Base-by-base conservation (phyloP, 2,113 vertebrate genomes). In the Labeo catla region DNA sequence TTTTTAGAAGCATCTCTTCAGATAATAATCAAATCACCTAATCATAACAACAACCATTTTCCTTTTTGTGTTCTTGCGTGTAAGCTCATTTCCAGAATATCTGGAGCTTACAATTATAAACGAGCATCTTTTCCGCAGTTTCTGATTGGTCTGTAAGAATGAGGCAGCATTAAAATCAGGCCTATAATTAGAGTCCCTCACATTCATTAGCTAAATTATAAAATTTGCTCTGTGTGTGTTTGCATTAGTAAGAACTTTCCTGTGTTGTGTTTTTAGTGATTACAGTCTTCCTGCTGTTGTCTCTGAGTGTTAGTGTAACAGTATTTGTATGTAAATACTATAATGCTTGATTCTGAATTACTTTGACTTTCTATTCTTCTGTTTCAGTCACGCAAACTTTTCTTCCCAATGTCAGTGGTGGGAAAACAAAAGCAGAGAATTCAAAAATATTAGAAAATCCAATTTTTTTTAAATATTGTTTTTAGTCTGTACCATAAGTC, bases 21-120 rank as follows among this genome's bases (percentile, higher is more conserved):
- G 2, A 39, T n/a, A 65, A 28, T 65, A 72, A 21, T 36, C 3
- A 36, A 43, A 21, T 16, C 15, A 72, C 68, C 10, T 72, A 43
- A 72, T 72, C 68, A 72, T 43, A 59, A 59, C 50, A 57, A 10
- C 54, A 59, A 13, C 2, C 76, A 10, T 23, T 15, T 77, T 61
- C 19, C 43, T 86, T 34, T 43, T 91, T 87, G 90, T 89, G 86
- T 87, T 92, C 85, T 94, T 34, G 93, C 92, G 91, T 93, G 92
- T 92, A 87, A 91, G 86, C 86, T 76, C 79, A 86, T 87, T 93
- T 92, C 93, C 92, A 89, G 47, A 50, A 61, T 70, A 82, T 86
- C 92, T 91, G 90, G 86, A 89, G 92, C 80, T 92, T 94, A 94
- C 94, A 94, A 90, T 92, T 91, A 95, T 93, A 92, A 93, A 95